Evolutionary conservation across 2,888 invertebrate genomes (phyloP), one percentile per base, ranked within the genome.

Genomic region (Heliconius hortense): DNA sequence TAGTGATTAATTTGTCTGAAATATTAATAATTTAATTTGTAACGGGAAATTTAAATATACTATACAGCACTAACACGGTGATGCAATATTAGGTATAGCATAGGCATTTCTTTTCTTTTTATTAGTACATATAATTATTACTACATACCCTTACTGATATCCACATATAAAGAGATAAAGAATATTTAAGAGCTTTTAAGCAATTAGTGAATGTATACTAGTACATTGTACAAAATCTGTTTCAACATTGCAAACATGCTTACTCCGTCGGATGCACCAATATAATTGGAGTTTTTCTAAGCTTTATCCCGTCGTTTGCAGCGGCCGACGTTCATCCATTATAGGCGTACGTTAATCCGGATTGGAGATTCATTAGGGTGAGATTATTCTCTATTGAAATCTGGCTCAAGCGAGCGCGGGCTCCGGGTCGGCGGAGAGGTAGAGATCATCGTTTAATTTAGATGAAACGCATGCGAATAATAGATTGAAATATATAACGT

Each of bases 361-460:
- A 93, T 93, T 89, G 90, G 89, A 91, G 94, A 94, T 94, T 94
- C 94, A 94, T 94, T 94, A 94, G 93, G 91, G 90, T 87, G 89
- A 93, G 94, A 94, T 94, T 94, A 94, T 92, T 88, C 90, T 91
- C 93, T 91, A 94, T 94, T 94, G 94, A 94, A 94, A 94, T 94
- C 93, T 92, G 89, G 91, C 92, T 91, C 90, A 89, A 88, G 86
- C 84, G 86, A 84, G 84, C 82, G 83, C 48, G 48, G 48, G 18
- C 48, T 8, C 31, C 31, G 43, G 86, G 70, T 67, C 84, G 87
- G 84, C 84, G 82, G 82, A 85, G 72, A 64, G 63, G 76, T 74
- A 68, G 64, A 39, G 62, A 62, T 76, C 74, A 77, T 76, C 76
- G 71, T 77, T 79, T 78, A 69, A 79, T 80, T 77, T 75, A 66